Conservation (phyloP, 2,113 vertebrate species). For the Chaenogobius annularis region DNA sequence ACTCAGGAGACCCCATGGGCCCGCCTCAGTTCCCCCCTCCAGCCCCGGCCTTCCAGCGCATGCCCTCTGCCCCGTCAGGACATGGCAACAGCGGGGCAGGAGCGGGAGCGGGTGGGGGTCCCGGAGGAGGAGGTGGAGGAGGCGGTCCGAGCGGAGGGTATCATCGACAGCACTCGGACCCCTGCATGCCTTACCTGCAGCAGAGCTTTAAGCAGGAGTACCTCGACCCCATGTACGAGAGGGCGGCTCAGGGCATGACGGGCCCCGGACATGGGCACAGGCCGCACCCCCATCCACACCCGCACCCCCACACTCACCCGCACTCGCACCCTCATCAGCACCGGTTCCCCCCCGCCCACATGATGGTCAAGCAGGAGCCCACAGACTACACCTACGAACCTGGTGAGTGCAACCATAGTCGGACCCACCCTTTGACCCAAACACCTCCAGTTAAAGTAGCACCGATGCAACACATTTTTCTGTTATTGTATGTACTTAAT, state of each 20-base stretch:
- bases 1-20: slow-evolving; percentile 81
- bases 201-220: slow-evolving; percentile 95
- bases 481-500: too few relatives aligned
- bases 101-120: slow-evolving; percentile 40
- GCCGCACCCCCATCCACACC: slow-evolving; percentile 21
- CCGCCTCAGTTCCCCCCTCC: slow-evolving; percentile 79
- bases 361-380: slow-evolving; percentile 94
- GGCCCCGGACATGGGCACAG: slow-evolving; percentile 44
- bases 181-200: slow-evolving; percentile 84
- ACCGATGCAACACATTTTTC: too few relatives aligned
- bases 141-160: slow-evolving; percentile 61
- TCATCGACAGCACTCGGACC: slow-evolving; percentile 84
- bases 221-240: slow-evolving; percentile 84
- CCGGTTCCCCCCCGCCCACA: slow-evolving; percentile 82
- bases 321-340: slow-evolving; percentile 64
- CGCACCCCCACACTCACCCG: slow-evolving; percentile 26
- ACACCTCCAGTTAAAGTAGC: too few relatives aligned
- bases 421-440: too few relatives aligned
- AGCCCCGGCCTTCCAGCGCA: slow-evolving; percentile 80
- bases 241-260: slow-evolving; percentile 63
- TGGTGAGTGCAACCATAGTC: slow-evolving; percentile 75
- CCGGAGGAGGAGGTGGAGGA: slow-evolving; percentile 27
- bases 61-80: slow-evolving; percentile 71
- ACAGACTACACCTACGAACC: slow-evolving; percentile 87
- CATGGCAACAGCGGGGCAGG: slow-evolving; percentile 42